Percentiles rank a stretch among this genome's conserved stretches.
Conservation (phyloP, 2,113 vertebrate genomes). For the rabbit (Oryctolagus cuniculus) region DNA sequence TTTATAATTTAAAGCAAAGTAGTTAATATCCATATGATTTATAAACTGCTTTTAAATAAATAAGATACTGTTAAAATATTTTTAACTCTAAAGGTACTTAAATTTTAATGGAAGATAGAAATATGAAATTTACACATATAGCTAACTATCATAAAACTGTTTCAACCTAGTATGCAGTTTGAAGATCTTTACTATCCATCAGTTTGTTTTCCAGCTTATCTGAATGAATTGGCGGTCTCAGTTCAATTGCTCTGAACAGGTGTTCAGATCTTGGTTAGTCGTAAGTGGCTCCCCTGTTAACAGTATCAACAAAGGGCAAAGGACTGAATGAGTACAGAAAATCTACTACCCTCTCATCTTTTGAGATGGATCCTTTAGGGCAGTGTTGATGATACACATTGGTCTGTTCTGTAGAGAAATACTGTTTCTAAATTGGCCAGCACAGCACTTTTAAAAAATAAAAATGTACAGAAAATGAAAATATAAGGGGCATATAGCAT, state of each 20-base stretch:
- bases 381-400: conserved; percentile 76
- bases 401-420: conserved; percentile 75
- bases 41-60: conserved; percentile 67
- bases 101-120: conserved; percentile 66
- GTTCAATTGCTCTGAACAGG: conserved; percentile 79
- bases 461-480: conserved; percentile 69
- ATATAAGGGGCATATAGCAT: conserved; percentile 60
- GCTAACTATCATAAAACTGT: conserved; percentile 67
- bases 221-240: conserved; percentile 74
- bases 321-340: conserved; percentile 76
- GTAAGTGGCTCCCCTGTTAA: conserved; percentile 81
- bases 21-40: conserved; percentile 54
- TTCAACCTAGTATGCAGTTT: conserved; percentile 70
- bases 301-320: conserved; percentile 81
- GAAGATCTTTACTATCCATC: conserved; percentile 76
- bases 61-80: conserved; percentile 38
- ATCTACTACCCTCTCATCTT: conserved; percentile 73
- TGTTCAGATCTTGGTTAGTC: conserved; percentile 77
- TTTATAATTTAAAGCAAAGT: conserved; percentile 61
- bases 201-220: conserved; percentile 78
- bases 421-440: conserved; percentile 74
- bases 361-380: conserved; percentile 78
- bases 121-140: conserved; percentile 59
- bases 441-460: conserved; percentile 75
- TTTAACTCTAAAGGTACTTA: conserved; percentile 33